Evolutionary conservation across 1,140 invertebrate genomes (phyloP), one percentile per base, ranked within the genome.

Genomic region (Carposina sasakii): DNA sequence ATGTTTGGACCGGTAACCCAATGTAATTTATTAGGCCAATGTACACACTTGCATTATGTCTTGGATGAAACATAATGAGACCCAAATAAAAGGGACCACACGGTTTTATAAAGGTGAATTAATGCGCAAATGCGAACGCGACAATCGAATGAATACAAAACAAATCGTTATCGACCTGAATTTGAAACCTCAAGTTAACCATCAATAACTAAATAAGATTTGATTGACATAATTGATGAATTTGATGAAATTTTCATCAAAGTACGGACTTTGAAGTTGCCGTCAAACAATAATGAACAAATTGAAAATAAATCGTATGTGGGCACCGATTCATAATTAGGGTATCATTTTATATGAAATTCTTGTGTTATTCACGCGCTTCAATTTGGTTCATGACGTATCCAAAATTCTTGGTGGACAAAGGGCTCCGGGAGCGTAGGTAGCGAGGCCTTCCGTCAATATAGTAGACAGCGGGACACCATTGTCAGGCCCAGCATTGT

Each of bases 401-500:
- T 63, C 63, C 61, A 73, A 79, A 78, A 75, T 73, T 66, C 63
- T 56, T 49, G n/a, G 60, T 49, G 69, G 70, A 81, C 71, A 75
- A 81, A 76, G 59, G 64, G 70, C 47, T 52, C 16, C 60, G 55
- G 68, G 67, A 77, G 71, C 72, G 76, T 84, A 81, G 81, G 81
- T 81, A 84, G 77, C 52, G 46, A 30, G 52, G 60, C 62, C 67
- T 72, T 76, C 72, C 81, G 71, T 78, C 76, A 76, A 81, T 83
- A 79, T 76, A 57, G 67, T 54, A 65, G 77, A 75, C 81, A 81
- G 77, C 79, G 77, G 81, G 81, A 55, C 69, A 70, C 76, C 72
- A 76, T 84, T 84, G 81, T 84, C 77, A 75, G 19, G 16, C 15
- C 71, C 60, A n/a, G n/a, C n/a, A 70, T 84, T 84, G 76, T 84